Base-by-base conservation (phyloP, 1,140 invertebrate species). In the Heliconius congener region DNA sequence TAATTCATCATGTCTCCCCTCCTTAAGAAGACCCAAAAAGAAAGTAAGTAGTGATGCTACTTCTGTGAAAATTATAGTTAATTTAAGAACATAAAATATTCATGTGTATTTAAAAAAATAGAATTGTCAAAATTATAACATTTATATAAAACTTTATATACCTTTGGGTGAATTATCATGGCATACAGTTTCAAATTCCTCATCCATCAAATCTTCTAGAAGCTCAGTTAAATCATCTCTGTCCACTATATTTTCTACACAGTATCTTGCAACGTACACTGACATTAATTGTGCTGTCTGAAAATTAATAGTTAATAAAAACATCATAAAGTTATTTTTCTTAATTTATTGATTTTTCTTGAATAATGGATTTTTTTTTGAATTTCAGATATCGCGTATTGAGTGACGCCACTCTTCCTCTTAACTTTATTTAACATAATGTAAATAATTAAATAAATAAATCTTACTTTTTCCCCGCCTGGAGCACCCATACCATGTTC, bases 401-500 rank as follows among this genome's bases (percentile, higher is more conserved):
- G 4, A 46, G 42, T 46, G 11, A 6, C 50, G 5, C 18, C 18
- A 52, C 18, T 9, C 3, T 46, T 13, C 42, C 1, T 11, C 0
- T 46, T 19, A 52, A 19, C 19, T 52, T 1, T 18, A 52, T 19
- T 19, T 52, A 52, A 52, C 2, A 52, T 52, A 5, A 30, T 30
- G 6, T 19, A 52, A 52, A 52, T 8, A 60, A 60, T 23, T 60
- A 3, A 30, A 11, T 2, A 66, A 66, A 66, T 42, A 37, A 66
- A 52, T 39, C 71, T 42, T 85, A 91, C 93, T 90, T 96, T 95
- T 92, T 96, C 95, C 72, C 96, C 96, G 81, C 96, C 95, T 73
- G 95, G 95, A 46, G 96, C 96, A 52, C 95, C 96, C 95, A 96
- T 96, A 80, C 95, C 95, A 95, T 96, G 96, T 90, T 96, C 96